Base-by-base conservation (phyloP, 2,888 invertebrate genomes). In the Stegophylla sp. region DNA sequence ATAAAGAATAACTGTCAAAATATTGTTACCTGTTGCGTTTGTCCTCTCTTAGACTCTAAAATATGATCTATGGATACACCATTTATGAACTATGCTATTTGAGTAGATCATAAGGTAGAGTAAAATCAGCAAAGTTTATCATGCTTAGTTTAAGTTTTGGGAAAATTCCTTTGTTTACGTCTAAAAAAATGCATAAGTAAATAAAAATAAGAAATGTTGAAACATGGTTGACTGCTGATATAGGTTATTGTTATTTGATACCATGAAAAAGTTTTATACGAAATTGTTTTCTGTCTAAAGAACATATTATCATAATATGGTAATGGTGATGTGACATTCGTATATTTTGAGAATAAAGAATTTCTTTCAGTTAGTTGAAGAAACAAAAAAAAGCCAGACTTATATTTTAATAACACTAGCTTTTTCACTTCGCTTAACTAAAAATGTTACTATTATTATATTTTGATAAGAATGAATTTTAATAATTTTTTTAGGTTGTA, bases 81-180 rank as follows among this genome's bases (percentile, higher is more conserved):
- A 34, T n/a, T 5, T 34, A 34, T 20, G 20, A 15, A 15, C 20
- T 20, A 63, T n/a, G n/a, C n/a, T n/a, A n/a, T n/a, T n/a, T 17
- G 63, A 61, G 26, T 61, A 15, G 51, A 51, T 34, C 51, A 17
- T 51, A 41, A 15, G 23, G 63, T 10, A n/a, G 17, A n/a, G 34
- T 75, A 17, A 75, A 51, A 75, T 75, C 17, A 75, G 34, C 20
- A 51, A 75, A 64, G 74, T 75, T 48, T 75, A 51, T 51, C 51
- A 51, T 17, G 10, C 12, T 51, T 63, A 75, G 63, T 75, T 34
- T 34, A 64, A 64, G 74, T 64, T 64, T 74, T 48, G 28, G 28
- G 63, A 48, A 63, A 63, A 48, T 48, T 17, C 15, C n/a, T 73
- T 34, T 63, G 15, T 26, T 48, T 61, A 51, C 23, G 17, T 20